Evolutionary conservation across 2,888 invertebrate genomes (phyloP).

Genomic region (Ptychoptera albimana): DNA sequence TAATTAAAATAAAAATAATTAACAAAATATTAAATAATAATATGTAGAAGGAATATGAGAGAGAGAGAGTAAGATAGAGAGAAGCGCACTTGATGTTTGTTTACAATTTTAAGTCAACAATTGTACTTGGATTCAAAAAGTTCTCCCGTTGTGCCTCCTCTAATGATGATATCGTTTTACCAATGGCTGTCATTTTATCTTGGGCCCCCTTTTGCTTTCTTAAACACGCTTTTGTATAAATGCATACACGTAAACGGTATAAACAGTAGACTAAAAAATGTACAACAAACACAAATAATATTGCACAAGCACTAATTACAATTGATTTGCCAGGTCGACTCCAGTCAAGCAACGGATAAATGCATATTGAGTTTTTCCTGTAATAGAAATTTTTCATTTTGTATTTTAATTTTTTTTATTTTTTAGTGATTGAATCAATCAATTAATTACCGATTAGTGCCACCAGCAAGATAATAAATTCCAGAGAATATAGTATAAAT

Average conservation of each 20-base stretch:
- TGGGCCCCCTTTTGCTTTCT: slow-evolving; percentile 19
- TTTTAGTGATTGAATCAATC: background rate
- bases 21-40: too few species aligned
- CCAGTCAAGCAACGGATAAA: slow-evolving; percentile 71
- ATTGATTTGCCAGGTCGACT: slow-evolving; percentile 41
- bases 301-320: slow-evolving; percentile 39
- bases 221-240: slow-evolving; percentile 29
- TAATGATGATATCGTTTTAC: slow-evolving; percentile 27
- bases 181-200: slow-evolving; percentile 20
- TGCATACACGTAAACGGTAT: slow-evolving; percentile 33
- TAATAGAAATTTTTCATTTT: slow-evolving; percentile 10
- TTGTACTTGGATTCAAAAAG: slow-evolving; percentile 30
- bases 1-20: too few species aligned
- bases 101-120: slow-evolving; percentile 31
- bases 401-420: slow-evolving; percentile 7
- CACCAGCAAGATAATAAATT: slow-evolving; percentile 56
- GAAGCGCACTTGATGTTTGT: too few species aligned
- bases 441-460: slow-evolving; percentile 43
- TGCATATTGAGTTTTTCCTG: slow-evolving; percentile 44
- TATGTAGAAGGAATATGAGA: too few species aligned
- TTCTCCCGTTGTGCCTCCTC: slow-evolving; percentile 30
- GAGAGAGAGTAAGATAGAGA: too few species aligned
- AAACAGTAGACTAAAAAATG: slow-evolving; percentile 42
- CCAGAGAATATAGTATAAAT: slow-evolving; percentile 51
- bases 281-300: slow-evolving; percentile 39